phyloP scores from a whole-genome alignment of 2,113 vertebrate genomes.

The Gymnorhina tibicen region DNA sequence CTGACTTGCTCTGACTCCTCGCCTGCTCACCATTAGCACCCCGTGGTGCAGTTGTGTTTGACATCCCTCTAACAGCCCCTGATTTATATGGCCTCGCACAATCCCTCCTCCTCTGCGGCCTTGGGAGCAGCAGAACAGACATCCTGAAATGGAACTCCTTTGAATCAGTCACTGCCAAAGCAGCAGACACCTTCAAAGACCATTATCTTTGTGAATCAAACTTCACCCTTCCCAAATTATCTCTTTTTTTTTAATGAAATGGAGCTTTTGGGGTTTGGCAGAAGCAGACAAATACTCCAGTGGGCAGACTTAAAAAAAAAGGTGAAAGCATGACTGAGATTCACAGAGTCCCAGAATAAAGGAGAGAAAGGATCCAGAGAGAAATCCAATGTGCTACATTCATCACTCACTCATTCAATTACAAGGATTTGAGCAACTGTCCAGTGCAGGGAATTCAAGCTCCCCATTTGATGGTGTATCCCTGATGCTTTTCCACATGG shows the following conservation, averaged over 20 bases:
- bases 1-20: constrained; percentile 42
- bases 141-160: background rate
- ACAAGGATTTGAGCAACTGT: background rate
- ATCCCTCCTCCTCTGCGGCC: background rate
- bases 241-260: background rate
- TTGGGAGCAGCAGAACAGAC: background rate
- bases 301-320: background rate
- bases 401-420: background rate
- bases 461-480: background rate
- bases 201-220: background rate
- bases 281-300: background rate
- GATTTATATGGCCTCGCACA: background rate
- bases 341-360: background rate
- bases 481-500: background rate
- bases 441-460: background rate
- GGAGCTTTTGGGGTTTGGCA: constrained; percentile 13
- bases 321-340: background rate
- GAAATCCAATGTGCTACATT: background rate
- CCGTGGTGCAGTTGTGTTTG: background rate
- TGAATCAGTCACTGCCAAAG: background rate
- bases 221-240: background rate
- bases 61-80: background rate
- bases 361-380: background rate
- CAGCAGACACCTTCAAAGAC: constrained; percentile 29
- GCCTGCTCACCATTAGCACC: constrained; percentile 9